phyloP scores from a whole-genome alignment of 2,113 vertebrate species.

The Callipepla squamata region DNA sequence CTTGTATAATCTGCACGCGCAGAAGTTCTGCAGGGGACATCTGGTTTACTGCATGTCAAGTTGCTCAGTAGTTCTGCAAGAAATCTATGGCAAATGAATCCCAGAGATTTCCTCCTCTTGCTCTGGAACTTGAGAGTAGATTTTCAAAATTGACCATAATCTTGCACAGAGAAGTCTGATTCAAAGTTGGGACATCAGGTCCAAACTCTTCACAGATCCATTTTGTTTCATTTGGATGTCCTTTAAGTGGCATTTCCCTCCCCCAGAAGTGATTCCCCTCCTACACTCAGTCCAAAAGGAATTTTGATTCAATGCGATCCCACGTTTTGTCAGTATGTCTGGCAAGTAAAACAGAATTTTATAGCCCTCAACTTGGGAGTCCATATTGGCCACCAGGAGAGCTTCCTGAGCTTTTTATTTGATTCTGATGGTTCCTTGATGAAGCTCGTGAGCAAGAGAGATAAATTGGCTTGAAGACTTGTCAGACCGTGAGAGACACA shows the following conservation, averaged over 20 bases:
- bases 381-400: not conserved
- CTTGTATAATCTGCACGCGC: not conserved
- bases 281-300: not conserved
- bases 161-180: not conserved
- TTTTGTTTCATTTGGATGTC: not conserved
- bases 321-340: not conserved
- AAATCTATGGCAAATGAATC: slow-evolving; percentile 25
- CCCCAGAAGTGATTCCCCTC: not conserved
- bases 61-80: not conserved
- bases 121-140: not conserved
- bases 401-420: not conserved
- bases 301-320: not conserved
- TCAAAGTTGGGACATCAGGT: not conserved
- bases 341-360: not conserved
- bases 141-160: not conserved
- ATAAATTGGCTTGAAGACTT: not conserved
- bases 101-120: slow-evolving; percentile 21
- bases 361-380: not conserved
- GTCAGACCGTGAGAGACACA: not conserved
- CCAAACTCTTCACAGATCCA: not conserved
- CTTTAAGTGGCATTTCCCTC: not conserved
- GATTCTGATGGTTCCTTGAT: not conserved
- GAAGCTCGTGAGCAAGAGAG: not conserved
- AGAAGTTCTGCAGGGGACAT: slow-evolving; percentile 10
- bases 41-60: slow-evolving; percentile 18